Conservation (phyloP, 2,888 invertebrate genomes). For the Cerastis leucographa region DNA sequence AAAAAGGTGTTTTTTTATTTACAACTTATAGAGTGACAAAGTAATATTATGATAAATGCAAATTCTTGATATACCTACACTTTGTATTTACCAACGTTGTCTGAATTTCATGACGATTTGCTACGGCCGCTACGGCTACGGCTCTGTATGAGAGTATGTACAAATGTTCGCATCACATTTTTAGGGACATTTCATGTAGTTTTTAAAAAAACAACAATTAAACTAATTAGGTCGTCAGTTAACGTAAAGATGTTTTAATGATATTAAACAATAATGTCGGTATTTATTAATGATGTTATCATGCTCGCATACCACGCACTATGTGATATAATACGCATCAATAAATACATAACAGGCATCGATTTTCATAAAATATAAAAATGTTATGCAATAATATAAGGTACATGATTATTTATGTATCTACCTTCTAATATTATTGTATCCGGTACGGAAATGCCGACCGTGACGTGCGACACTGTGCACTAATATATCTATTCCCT, state of each 20-base stretch:
- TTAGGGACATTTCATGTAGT: constrained; percentile 11
- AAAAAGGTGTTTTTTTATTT: constrained; percentile 13
- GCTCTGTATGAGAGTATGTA: constrained; percentile 2
- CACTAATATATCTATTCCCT: constrained; percentile 2
- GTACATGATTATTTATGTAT: neutral
- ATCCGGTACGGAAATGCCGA: constrained; percentile 24
- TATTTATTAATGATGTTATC: constrained; percentile 52
- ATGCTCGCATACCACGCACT: constrained; percentile 18
- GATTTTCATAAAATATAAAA: constrained; percentile 26
- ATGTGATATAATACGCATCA: constrained; percentile 39
- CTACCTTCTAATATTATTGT: constrained; percentile 1
- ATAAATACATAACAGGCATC: constrained; percentile 4
- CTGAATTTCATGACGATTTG: constrained; percentile 63
- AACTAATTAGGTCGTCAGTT: constrained; percentile 45
- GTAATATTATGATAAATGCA: constrained; percentile 18
- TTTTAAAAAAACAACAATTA: constrained; percentile 30
- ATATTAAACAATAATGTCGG: constrained; percentile 35
- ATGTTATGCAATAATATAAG: constrained; percentile 48
- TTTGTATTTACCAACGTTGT: constrained; percentile 27
- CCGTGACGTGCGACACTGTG: constrained; percentile 7
- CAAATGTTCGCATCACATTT: constrained; percentile 4
- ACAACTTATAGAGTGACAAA: neutral
- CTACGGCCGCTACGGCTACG: constrained; percentile 45
- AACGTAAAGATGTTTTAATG: constrained; percentile 38
- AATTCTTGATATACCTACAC: constrained; percentile 36